phyloP scores from a whole-genome alignment of 2,888 invertebrate species.

The Euphydryas editha region DNA sequence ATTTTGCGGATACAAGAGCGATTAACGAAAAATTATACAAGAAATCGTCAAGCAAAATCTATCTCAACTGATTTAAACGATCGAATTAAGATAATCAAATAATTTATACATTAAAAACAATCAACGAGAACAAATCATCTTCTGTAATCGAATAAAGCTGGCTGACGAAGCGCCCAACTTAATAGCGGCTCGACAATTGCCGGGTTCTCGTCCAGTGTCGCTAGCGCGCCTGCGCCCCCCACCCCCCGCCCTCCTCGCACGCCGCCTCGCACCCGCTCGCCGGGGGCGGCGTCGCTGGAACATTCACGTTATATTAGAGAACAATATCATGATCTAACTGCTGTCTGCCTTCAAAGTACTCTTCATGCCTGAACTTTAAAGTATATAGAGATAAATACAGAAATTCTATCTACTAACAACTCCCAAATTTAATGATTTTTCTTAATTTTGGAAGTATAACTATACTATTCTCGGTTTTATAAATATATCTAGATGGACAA shows the following conservation, averaged over 20 bases:
- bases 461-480: no score
- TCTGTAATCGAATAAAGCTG: slow-evolving; percentile 35
- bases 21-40: neutral
- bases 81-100: slow-evolving; percentile 7
- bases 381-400: no score
- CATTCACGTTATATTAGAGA: neutral
- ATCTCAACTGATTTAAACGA: neutral
- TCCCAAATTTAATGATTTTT: no score
- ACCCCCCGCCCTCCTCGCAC: neutral
- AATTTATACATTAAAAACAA: slow-evolving; percentile 32
- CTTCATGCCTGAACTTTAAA: no score
- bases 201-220: slow-evolving; percentile 37
- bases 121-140: slow-evolving; percentile 28
- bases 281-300: slow-evolving; percentile 58
- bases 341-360: no score
- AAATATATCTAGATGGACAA: no score
- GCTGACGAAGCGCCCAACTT: slow-evolving; percentile 77
- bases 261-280: slow-evolving; percentile 33
- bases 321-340: no score
- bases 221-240: slow-evolving; percentile 35
- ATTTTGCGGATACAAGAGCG: neutral
- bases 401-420: no score
- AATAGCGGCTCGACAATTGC: slow-evolving; percentile 72
- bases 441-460: no score
- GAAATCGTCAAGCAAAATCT: slow-evolving; percentile 25